Base-by-base conservation (phyloP, 2,888 invertebrate genomes). In the Candidula unifasciata region DNA sequence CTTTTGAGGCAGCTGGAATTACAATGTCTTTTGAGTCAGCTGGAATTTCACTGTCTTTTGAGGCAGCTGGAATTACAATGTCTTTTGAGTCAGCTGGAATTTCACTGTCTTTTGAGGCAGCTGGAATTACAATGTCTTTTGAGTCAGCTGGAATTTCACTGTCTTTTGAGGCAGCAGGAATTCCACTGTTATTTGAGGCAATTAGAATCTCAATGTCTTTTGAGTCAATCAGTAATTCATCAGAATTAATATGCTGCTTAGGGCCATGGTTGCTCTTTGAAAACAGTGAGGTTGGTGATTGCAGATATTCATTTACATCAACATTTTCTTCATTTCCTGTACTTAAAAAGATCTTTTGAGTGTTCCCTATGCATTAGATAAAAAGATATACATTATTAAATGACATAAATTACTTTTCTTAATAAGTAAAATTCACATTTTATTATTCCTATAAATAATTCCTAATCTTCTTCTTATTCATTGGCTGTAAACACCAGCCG, bases 311-410 rank as follows among this genome's bases (percentile, higher is more conserved):
- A 68, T 52, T 60, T n/a, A 52, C 27, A 33, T 52, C 16, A 0
- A 27, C 27, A 44, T 52, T 52, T 52, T 68, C 80, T n/a, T 80
- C 80, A 52, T 68, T 80, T 30, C 30, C 3, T 44, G 33, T 35
- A 27, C 27, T 27, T 3, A 8, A 80, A 30, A 30, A 54, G n/a
- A 18, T 13, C 10, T 3, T 80, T 35, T 44, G 21, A n/a, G 74
- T 24, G 10, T 35, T 37, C 33, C 35, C 74, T 35, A 8, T 74
- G 74, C 16, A 33, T 74, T 8, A 3, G 24, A 37, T 18, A 30
- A 3, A 69, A 30, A 69, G 27, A 44, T 1, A 44, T 44, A 1
- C n/a, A 44, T 6, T 13, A 44, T 13, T 10, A 13, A 44, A 44
- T 44, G 44, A 44, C 44, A 44, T 6, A 44, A 13, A 44, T 44